These are phyloP conservation scores for Stenolophus ochropezus DNA, from an alignment of 2,888 invertebrate species.

Conservation along the genomic window DNA sequence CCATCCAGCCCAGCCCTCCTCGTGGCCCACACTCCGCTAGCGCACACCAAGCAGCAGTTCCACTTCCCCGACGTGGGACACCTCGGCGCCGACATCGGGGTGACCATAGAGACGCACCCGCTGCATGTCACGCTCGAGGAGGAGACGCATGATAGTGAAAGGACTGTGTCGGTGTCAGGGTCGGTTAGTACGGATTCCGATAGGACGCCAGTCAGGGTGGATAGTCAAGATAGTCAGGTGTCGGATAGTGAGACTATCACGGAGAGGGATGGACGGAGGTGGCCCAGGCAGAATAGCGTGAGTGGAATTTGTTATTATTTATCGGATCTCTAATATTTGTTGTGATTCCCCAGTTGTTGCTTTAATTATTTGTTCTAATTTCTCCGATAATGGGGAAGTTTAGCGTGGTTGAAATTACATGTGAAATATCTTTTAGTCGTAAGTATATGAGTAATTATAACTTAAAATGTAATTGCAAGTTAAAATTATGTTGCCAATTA, in stretches of 20 bases:
- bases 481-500: no score
- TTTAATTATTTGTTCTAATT: no score
- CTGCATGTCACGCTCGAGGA: constrained; percentile 68
- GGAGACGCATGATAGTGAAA: constrained; percentile 81
- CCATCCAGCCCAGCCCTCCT: constrained; percentile 93
- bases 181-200: constrained; percentile 89
- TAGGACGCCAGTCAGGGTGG: constrained; percentile 85
- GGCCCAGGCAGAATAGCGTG: constrained; percentile 90
- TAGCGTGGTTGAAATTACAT: no score
- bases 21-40: constrained; percentile 73
- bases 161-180: constrained; percentile 81
- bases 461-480: no score
- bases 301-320: constrained; percentile 69
- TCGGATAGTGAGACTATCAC: constrained; percentile 78
- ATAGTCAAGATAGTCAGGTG: constrained; percentile 88
- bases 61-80: constrained; percentile 82
- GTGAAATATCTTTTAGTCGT: no score
- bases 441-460: no score
- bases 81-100: constrained; percentile 69
- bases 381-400: no score
- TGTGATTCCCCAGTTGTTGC: no score
- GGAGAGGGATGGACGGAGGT: constrained; percentile 74
- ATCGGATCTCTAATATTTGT: no score
- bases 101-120: constrained; percentile 76
- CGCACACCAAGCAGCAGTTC: constrained; percentile 77